Base-by-base conservation (phyloP, 2,888 invertebrate species). In the Cepaea hortensis region DNA sequence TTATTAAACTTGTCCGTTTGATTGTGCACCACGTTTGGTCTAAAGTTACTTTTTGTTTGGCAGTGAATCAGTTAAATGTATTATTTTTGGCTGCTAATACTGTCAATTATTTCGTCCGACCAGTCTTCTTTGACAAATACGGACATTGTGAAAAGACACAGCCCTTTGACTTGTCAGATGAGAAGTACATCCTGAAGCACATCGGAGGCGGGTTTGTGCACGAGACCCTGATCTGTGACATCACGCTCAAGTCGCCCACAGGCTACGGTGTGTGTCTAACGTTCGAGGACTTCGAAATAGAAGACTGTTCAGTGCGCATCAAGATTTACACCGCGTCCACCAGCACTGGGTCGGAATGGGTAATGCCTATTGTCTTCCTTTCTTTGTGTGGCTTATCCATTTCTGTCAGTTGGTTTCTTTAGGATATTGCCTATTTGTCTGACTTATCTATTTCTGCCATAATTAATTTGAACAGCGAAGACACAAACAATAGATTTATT, bases 251-350 rank as follows among this genome's bases (percentile, higher is more conserved):
- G 86, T 89, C 92, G 1, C 88, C 88, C 15, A 20, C 87, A 13
- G 89, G 89, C 61, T 88, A 90, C 55, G 89, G 91, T 77, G 85
- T 92, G 23, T 92, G 92, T 82, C 80, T 91, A 9, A 89, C 89
- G 61, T 91, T 91, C 87, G 87, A 88, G 20, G 85, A 87, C 3
- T 88, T 90, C 65, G 46, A 80, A 0, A 90, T 92, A 15, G 81
- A 81, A 0, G 89, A 89, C 86, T 89, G 90, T 86, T 87, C 88
- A 72, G 89, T 91, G 20, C 88, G 87, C 46, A 68, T 91, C 46
- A 79, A 88, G 46, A 87, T 90, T 11, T 91, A 88, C 85, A 88
- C 89, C 11, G 86, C 88, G 15, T 79, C 87, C 0, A 20, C 83
- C 3, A 70, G 82, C 50, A 62, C 82, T 11, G 85, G 73, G 9